phyloP scores from a whole-genome alignment of 2,888 invertebrate species.

The Heliconius ismenius region DNA sequence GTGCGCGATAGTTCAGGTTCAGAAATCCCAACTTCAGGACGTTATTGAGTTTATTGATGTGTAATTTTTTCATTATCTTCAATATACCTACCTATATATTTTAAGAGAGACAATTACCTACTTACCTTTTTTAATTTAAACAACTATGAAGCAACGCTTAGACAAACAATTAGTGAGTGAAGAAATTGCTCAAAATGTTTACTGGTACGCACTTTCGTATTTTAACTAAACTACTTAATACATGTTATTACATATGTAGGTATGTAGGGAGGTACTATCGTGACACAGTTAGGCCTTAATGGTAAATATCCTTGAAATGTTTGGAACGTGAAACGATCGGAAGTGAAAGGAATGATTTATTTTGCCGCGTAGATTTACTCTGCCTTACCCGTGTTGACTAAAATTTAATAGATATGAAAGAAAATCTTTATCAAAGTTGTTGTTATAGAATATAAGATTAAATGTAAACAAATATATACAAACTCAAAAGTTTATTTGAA shows the following conservation, averaged over 20 bases:
- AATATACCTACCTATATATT: no score
- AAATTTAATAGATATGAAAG: no score
- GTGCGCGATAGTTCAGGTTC: neutral
- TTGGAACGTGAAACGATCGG: neutral
- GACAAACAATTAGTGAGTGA: neutral
- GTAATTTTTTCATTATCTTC: no score
- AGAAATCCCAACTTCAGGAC: neutral
- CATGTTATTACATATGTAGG: neutral
- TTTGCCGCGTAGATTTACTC: neutral
- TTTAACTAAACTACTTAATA: neutral
- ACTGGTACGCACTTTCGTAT: neutral
- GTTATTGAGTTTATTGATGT: no score
- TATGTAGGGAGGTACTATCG: neutral
- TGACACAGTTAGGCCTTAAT: neutral
- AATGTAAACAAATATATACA: no score
- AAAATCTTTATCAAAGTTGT: no score
- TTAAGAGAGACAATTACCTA: neutral
- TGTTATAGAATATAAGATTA: no score
- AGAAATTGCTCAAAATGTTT: neutral
- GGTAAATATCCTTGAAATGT: neutral
- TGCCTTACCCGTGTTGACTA: no score
- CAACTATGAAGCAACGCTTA: neutral
- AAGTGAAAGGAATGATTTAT: neutral
- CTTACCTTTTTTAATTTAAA: neutral
- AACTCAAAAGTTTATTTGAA: no score